These are phyloP conservation scores for Agrilus mali DNA, from an alignment of 2,888 invertebrate genomes.

Conservation along the genomic window DNA sequence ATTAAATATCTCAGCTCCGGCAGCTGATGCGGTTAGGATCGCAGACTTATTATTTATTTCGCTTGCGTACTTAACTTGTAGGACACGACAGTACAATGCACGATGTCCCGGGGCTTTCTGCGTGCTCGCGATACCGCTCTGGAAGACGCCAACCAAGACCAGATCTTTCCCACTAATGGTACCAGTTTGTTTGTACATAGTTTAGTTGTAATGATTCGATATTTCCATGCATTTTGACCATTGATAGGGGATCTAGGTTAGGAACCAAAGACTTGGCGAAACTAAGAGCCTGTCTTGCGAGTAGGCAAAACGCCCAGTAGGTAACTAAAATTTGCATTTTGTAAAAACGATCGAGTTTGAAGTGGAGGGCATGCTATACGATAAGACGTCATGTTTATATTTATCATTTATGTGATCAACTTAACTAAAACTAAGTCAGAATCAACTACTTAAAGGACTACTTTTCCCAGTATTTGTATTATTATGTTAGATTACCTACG, in stretches of 20 bases:
- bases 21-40: constrained; percentile 18
- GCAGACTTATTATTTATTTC: constrained; percentile 22
- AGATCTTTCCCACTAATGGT: constrained; percentile 18
- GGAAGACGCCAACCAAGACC: constrained; percentile 20
- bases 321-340: constrained; percentile 15
- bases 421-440: constrained; percentile 21
- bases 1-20: constrained; percentile 25
- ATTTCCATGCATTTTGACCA: constrained; percentile 12
- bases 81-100: constrained; percentile 7
- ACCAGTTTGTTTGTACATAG: constrained; percentile 26
- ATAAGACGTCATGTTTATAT: constrained; percentile 19
- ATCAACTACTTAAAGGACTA: constrained; percentile 12
- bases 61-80: constrained; percentile 20
- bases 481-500: constrained; percentile 12
- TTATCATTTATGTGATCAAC: constrained; percentile 17
- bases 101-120: constrained; percentile 7
- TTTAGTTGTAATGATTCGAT: constrained; percentile 12
- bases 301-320: constrained; percentile 16
- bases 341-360: no score
- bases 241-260: constrained; percentile 21
- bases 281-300: constrained; percentile 13
- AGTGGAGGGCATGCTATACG: no score
- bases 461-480: constrained; percentile 12
- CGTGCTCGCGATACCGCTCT: constrained; percentile 14
- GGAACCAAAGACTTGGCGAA: constrained; percentile 32